These are phyloP conservation scores for Magallana gigas DNA, from an alignment of 1,140 invertebrate species.

Conservation along the genomic window DNA sequence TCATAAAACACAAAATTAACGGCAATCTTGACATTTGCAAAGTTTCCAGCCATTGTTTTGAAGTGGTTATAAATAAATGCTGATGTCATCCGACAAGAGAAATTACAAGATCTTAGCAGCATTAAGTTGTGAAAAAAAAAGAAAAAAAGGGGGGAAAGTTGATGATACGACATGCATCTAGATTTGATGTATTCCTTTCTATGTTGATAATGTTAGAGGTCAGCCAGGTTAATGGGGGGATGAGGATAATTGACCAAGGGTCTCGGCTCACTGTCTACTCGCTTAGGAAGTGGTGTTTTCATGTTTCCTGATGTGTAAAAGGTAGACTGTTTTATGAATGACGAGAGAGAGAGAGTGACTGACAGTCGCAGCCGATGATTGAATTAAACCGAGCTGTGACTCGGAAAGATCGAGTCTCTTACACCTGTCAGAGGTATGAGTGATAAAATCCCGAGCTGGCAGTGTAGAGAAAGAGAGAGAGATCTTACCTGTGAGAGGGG, in stretches of 20 bases:
- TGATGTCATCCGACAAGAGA: background rate
- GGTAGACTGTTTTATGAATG: background rate
- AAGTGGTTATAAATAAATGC: conserved; percentile 5
- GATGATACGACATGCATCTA: background rate
- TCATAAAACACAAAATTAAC: background rate
- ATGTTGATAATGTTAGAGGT: background rate
- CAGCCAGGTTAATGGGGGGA: conserved; percentile 8
- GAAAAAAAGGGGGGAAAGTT: background rate
- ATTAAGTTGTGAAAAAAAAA: background rate
- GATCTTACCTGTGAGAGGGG: background rate
- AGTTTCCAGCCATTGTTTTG: background rate
- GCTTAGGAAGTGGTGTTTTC: background rate
- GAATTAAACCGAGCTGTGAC: conserved; percentile 12
- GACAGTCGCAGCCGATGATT: background rate
- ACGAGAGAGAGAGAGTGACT: background rate
- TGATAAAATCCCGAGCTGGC: background rate
- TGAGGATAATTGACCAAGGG: background rate
- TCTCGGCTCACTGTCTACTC: background rate
- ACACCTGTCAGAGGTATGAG: background rate
- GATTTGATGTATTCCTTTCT: background rate
- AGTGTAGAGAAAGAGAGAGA: background rate
- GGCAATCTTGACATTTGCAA: conserved; percentile 5
- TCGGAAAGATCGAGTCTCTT: conserved; percentile 23
- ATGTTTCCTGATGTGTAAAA: background rate
- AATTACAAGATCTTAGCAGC: background rate